These are phyloP conservation scores for Motacilla alba DNA, from an alignment of 2,113 vertebrate genomes.

Conservation along the genomic window DNA sequence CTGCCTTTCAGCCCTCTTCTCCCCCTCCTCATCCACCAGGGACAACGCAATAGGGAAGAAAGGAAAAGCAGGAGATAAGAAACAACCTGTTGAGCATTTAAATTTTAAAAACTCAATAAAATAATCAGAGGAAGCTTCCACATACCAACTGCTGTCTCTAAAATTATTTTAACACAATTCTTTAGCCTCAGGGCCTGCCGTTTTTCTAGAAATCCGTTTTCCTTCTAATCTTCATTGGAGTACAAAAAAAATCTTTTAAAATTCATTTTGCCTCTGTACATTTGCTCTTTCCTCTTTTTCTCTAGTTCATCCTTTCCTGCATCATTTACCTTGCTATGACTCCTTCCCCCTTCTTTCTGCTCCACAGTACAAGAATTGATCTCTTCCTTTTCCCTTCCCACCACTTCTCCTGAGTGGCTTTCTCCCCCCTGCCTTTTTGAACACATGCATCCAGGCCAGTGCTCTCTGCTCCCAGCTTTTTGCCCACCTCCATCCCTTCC, in stretches of 20 bases:
- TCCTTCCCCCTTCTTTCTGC: neutral
- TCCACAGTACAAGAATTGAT: neutral
- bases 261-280: neutral
- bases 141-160: neutral
- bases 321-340: neutral
- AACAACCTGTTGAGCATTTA: neutral
- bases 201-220: neutral
- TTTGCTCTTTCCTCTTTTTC: neutral
- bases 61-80: neutral
- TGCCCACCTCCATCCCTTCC: neutral
- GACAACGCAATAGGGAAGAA: neutral
- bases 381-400: neutral
- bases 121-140: neutral
- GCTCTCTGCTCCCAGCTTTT: neutral
- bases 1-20: neutral
- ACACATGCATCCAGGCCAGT: fast-evolving
- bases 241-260: neutral
- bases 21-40: fast-evolving
- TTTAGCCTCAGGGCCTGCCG: neutral
- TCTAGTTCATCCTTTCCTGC: neutral
- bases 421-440: neutral
- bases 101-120: neutral
- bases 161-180: neutral
- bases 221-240: neutral
- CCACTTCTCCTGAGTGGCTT: neutral